phyloP scores from a whole-genome alignment of 2,888 invertebrate genomes.

The Seira musarum region DNA sequence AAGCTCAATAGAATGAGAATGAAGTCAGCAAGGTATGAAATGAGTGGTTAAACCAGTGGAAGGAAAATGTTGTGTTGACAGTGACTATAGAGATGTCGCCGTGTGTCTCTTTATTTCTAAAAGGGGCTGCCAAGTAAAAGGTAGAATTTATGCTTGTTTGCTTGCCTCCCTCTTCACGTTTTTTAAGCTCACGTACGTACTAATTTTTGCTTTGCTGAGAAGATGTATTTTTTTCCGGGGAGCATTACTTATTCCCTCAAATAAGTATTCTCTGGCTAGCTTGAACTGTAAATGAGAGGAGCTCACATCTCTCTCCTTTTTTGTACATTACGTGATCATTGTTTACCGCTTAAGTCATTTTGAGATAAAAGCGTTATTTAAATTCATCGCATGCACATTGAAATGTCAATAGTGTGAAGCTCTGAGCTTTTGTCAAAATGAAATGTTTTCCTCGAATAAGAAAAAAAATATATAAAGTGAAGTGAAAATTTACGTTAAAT shows the following conservation, averaged over 20 bases:
- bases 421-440: too few species aligned
- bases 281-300: not conserved
- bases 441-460: too few species aligned
- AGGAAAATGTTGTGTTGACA: not conserved
- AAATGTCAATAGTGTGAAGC: constrained; percentile 18
- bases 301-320: not conserved
- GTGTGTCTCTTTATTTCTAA: constrained; percentile 3
- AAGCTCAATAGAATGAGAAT: not conserved
- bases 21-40: constrained; percentile 4
- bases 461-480: too few species aligned
- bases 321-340: constrained; percentile 63
- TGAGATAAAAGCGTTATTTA: constrained; percentile 67
- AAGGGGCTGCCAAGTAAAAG: not conserved
- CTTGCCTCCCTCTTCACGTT: too few species aligned
- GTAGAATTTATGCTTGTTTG: not conserved
- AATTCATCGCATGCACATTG: constrained; percentile 59
- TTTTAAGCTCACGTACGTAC: too few species aligned
- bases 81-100: not conserved
- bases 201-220: too few species aligned
- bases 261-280: too few species aligned
- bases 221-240: too few species aligned
- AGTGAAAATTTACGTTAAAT: too few species aligned
- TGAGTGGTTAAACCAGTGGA: not conserved
- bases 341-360: constrained; percentile 63
- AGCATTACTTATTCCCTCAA: too few species aligned